Evolutionary conservation across 35 echinoderm and acorn worm genomes (phyloP), one percentile per base, ranked within the genome.

Genomic region (Stichopus chloronotus): DNA sequence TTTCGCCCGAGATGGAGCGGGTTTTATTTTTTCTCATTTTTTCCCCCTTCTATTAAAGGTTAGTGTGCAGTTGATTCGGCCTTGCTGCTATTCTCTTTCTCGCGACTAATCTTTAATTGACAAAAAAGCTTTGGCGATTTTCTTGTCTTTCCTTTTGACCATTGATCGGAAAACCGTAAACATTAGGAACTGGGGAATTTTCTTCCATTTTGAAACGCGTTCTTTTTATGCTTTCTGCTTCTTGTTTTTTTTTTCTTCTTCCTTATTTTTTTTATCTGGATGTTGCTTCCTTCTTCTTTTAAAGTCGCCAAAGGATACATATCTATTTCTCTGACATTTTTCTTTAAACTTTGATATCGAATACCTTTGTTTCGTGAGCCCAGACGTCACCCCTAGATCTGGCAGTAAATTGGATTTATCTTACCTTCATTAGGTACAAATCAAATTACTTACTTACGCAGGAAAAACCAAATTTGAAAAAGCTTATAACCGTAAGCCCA

Each of bases 401-500:
- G 82, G 55, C 22, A 58, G 82, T 58, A 85, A 85, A 85, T 85
- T 85, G 82, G 82, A 85, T 85, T 85, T 85, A 85, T 56, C 57
- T 58, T 85, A 25, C 82, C 54, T 85, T 85, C 82, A 85, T 85
- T 85, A 85, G 82, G 82, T 85, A 53, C 52, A 85, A 85, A 85
- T 85, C 82, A 85, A 85, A 85, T 85, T 85, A 85, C 13, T 85
- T 58, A 85, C 82, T 85, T 85, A 85, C 55, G 82, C 54, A 85
- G 82, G 82, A 85, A 58, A 85, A 85, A 85, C 82, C 82, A 85
- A 85, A 85, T 85, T 85, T 85, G 52, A 85, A 84, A 85, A 85
- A 85, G 82, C 82, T 85, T 85, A 85, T 85, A 56, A 85, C 82
- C 82, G 82, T 85, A 58, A 85, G 82, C 82, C 20, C 16, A 85